phyloP scores from a whole-genome alignment of 2,888 invertebrate genomes.

The Apotomis betuletana region DNA sequence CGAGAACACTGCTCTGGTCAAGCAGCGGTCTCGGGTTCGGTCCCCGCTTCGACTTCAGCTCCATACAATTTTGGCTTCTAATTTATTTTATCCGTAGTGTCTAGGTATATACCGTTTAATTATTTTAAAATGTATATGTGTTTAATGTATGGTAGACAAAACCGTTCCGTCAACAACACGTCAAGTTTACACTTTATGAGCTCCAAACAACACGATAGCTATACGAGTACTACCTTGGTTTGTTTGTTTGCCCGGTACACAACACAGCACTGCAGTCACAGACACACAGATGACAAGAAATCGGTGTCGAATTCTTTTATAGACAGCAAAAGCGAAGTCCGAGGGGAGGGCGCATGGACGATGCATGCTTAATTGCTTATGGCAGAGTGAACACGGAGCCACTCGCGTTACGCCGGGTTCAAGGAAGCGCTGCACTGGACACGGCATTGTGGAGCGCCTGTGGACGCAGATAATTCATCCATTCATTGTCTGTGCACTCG shows the following conservation, averaged over 20 bases:
- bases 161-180: not conserved
- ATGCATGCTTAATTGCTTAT: slow-evolving; percentile 42
- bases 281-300: slow-evolving; percentile 73
- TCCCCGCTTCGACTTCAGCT: too few relatives aligned
- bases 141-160: too few relatives aligned
- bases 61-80: too few relatives aligned
- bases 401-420: slow-evolving; percentile 41
- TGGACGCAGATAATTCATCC: slow-evolving; percentile 31
- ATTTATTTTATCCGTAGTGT: too few relatives aligned
- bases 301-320: slow-evolving; percentile 74
- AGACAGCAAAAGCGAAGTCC: slow-evolving; percentile 66
- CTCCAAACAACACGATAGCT: slow-evolving; percentile 17
- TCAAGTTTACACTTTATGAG: slow-evolving; percentile 14
- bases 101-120: not conserved
- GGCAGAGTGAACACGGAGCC: slow-evolving; percentile 40
- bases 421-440: slow-evolving; percentile 41
- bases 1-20: too few relatives aligned
- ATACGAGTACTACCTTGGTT: slow-evolving; percentile 62
- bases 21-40: too few relatives aligned
- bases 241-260: slow-evolving; percentile 64
- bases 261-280: slow-evolving; percentile 78
- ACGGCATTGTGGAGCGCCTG: slow-evolving; percentile 34
- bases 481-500: slow-evolving; percentile 31
- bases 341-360: slow-evolving; percentile 64
- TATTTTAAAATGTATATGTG: not conserved